Conservation (phyloP, 1,140 invertebrate species). For the Drosophila bocki region DNA sequence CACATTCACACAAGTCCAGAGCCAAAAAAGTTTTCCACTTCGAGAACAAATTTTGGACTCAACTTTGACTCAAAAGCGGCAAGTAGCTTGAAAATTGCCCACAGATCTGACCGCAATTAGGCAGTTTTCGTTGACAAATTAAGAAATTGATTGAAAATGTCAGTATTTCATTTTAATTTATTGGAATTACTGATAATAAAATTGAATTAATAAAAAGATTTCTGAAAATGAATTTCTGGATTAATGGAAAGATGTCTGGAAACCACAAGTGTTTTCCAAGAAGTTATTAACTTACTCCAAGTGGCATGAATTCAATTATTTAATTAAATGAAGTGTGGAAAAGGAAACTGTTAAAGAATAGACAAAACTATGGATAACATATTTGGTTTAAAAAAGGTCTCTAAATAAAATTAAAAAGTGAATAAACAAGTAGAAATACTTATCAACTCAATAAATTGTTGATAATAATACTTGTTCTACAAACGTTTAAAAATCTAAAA, state of each 20-base stretch:
- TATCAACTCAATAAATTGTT: not conserved
- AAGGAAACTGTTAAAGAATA: too few species aligned
- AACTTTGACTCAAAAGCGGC: constrained; percentile 12
- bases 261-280: not conserved
- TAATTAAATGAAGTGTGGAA: not conserved
- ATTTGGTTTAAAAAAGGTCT: too few species aligned
- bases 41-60: constrained; percentile 15
- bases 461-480: not conserved
- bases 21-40: constrained; percentile 45
- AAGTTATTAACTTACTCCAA: not conserved
- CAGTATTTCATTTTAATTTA: not conserved
- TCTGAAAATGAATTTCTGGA: too few species aligned
- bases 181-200: not conserved
- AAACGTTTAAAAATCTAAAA: not conserved
- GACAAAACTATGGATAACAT: too few species aligned
- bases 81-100: constrained; percentile 18
- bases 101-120: constrained; percentile 14
- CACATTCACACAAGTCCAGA: constrained; percentile 5
- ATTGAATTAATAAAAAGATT: too few species aligned
- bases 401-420: not conserved
- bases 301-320: not conserved
- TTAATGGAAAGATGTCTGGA: too few species aligned
- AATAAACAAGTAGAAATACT: not conserved
- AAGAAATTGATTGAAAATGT: not conserved
- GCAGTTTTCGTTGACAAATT: constrained; percentile 5